Evolutionary conservation across 2,113 vertebrate genomes (phyloP).

Genomic region (Pagrus major): DNA sequence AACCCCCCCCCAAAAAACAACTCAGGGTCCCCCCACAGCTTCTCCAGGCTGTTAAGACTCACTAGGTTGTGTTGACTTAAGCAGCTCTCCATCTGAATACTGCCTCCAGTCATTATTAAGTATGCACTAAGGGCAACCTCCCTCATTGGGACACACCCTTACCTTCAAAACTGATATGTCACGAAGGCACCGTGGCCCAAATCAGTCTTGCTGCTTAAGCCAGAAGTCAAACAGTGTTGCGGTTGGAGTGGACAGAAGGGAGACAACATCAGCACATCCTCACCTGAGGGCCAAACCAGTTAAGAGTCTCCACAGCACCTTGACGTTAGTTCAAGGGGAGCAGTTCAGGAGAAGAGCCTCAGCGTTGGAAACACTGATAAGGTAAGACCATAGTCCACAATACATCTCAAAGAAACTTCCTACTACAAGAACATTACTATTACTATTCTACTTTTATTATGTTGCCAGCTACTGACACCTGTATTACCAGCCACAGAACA

Average conservation of each 20-base stretch:
- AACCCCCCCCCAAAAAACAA: too few species aligned
- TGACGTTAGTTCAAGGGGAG: not conserved
- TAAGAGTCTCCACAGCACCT: not conserved
- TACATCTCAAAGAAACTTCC: not conserved
- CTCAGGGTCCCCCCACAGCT: not conserved
- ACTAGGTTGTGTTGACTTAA: constrained; percentile 43
- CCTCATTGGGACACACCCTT: constrained; percentile 58
- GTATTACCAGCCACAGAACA: not conserved
- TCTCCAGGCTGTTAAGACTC: constrained; percentile 28
- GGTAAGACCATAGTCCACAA: constrained; percentile 40
- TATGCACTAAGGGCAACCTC: constrained; percentile 37
- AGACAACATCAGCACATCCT: constrained; percentile 10
- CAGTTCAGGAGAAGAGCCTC: not conserved
- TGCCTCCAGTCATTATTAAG: constrained; percentile 59
- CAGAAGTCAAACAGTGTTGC: constrained; percentile 13
- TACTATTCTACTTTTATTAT: not conserved
- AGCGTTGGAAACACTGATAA: constrained; percentile 18
- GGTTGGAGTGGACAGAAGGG: not conserved
- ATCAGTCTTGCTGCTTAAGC: not conserved
- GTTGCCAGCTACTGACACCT: not conserved
- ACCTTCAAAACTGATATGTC: constrained; percentile 49
- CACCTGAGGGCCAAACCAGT: not conserved
- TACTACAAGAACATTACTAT: not conserved
- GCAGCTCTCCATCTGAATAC: constrained; percentile 28
- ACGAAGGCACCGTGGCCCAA: constrained; percentile 16